Evolutionary conservation across 2,113 vertebrate genomes (phyloP).

Genomic region (Ursus arctos): DNA sequence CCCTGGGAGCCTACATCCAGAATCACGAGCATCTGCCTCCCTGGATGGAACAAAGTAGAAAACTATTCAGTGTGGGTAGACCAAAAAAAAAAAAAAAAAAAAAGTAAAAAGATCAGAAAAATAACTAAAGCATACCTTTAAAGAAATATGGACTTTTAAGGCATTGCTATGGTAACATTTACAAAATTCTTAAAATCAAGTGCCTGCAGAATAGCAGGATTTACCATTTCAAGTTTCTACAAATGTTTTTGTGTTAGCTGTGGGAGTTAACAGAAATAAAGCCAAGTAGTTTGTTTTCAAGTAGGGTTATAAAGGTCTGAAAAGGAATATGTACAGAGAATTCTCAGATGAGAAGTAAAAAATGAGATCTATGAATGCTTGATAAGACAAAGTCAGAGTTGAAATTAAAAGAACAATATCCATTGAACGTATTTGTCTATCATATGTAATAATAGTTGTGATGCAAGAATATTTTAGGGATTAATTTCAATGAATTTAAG

Average conservation of each 20-base stretch:
- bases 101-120: conserved; percentile 23
- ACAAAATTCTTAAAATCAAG: conserved; percentile 56
- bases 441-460: background rate
- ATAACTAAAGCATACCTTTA: background rate
- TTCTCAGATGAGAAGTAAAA: background rate
- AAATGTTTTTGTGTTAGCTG: conserved; percentile 6
- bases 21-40: background rate
- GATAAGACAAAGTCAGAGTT: background rate
- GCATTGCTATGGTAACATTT: background rate
- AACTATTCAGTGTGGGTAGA: background rate
- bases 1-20: background rate
- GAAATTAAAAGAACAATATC: background rate
- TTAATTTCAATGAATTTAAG: conserved; percentile 2
- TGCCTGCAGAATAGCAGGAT: conserved; percentile 37
- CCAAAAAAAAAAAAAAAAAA: background rate
- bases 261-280: conserved; percentile 42
- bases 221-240: conserved; percentile 36
- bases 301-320: background rate
- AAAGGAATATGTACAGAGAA: conserved; percentile 18
- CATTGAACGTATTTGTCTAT: background rate
- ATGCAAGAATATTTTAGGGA: background rate
- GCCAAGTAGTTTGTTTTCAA: conserved; percentile 53
- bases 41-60: background rate
- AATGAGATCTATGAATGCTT: background rate
- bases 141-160: conserved; percentile 10